These are phyloP conservation scores for Strigamia maritima DNA, from an alignment of 2,888 invertebrate species.

Conservation along the genomic window DNA sequence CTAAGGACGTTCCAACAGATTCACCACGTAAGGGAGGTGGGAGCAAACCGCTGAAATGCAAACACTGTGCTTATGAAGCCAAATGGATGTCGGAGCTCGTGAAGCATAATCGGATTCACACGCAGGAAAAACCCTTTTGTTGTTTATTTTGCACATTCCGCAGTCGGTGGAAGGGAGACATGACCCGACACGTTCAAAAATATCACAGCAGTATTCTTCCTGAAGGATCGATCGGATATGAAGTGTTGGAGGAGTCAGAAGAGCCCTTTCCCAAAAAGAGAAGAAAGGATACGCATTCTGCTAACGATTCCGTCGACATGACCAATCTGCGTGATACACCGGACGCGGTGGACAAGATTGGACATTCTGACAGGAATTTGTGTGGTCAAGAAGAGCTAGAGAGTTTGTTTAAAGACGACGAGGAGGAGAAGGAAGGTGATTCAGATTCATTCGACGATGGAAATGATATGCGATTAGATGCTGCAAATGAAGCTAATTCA, in stretches of 20 bases:
- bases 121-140: constrained; percentile 41
- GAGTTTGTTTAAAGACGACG: neutral
- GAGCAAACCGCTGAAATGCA: constrained; percentile 36
- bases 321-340: neutral
- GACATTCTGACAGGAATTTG: neutral
- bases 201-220: constrained; percentile 31
- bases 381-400: constrained; percentile 29
- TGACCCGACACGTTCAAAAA: constrained; percentile 41
- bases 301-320: neutral
- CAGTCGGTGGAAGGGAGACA: constrained; percentile 42
- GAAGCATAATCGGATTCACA: constrained; percentile 65
- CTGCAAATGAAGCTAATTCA: neutral
- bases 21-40: constrained; percentile 40
- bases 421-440: neutral
- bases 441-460: neutral
- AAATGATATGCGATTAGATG: too few relatives aligned
- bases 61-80: constrained; percentile 58
- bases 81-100: constrained; percentile 78
- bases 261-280: neutral
- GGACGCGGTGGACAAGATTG: neutral
- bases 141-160: constrained; percentile 41
- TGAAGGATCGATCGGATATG: neutral
- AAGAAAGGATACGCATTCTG: neutral
- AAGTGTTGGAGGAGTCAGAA: neutral
- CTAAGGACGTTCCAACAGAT: constrained; percentile 45